phyloP scores from a whole-genome alignment of 2,113 vertebrate genomes.

The Prinia subflava region DNA sequence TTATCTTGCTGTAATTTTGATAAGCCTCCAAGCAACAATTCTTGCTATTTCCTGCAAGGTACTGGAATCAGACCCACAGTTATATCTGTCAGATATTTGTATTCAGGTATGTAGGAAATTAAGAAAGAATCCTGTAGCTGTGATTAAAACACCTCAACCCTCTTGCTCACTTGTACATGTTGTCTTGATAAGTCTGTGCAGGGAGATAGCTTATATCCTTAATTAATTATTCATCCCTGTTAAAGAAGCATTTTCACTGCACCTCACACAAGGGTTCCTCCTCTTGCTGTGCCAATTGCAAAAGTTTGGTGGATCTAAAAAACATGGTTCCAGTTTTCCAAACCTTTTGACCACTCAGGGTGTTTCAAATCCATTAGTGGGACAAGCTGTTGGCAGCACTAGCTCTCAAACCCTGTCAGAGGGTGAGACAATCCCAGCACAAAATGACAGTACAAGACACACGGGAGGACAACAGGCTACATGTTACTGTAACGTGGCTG shows the following conservation, averaged over 20 bases:
- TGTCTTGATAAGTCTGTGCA: not conserved
- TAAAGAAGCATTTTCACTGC: not conserved
- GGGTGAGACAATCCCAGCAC: not conserved
- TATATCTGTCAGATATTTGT: not conserved
- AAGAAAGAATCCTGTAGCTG: not conserved
- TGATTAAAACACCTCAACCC: not conserved
- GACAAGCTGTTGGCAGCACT: not conserved
- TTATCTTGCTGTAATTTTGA: not conserved
- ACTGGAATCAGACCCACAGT: not conserved
- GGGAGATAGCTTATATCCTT: not conserved
- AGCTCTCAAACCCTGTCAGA: not conserved
- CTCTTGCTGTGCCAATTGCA: not conserved
- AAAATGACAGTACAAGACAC: not conserved
- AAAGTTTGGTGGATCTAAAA: not conserved
- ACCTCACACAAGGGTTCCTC: accelerated
- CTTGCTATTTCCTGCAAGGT: not conserved
- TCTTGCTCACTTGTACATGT: not conserved
- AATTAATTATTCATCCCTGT: not conserved
- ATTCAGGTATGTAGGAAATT: not conserved
- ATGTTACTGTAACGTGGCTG: not conserved
- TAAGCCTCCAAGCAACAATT: not conserved
- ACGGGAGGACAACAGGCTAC: not conserved
- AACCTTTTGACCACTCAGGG: not conserved
- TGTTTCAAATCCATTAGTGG: not conserved
- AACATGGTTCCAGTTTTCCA: not conserved